Conservation (phyloP, 2,797 vertebrate genomes). For the Sebastes nivosus region DNA sequence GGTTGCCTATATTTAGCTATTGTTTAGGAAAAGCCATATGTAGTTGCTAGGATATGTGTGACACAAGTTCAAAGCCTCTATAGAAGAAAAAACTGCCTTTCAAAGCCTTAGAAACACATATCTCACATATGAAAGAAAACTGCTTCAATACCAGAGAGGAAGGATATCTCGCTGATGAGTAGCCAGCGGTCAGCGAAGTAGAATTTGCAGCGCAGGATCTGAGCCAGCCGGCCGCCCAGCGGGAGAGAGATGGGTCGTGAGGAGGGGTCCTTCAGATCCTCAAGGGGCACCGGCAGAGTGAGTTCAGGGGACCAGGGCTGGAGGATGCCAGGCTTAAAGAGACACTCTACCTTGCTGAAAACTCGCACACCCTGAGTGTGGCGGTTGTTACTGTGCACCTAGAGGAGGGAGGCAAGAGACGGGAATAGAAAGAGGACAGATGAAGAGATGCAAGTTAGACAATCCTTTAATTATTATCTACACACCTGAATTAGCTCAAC, state of each 20-base stretch:
- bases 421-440: background rate
- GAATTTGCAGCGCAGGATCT: conserved; percentile 90
- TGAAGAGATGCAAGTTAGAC: background rate
- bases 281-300: conserved; percentile 80
- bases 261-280: conserved; percentile 89
- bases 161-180: conserved; percentile 93
- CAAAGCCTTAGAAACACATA: background rate
- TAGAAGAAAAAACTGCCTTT: background rate
- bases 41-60: conserved; percentile 3
- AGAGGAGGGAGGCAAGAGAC: background rate
- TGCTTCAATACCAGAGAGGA: conserved; percentile 84
- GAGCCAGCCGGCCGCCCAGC: conserved; percentile 78
- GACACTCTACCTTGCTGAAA: conserved; percentile 87
- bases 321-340: conserved; percentile 85
- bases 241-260: conserved; percentile 87
- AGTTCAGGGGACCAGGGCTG: conserved; percentile 85
- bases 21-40: background rate
- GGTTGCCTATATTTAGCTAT: conserved; percentile 6
- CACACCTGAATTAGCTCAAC: conserved; percentile 14
- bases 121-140: background rate
- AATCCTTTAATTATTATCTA: background rate
- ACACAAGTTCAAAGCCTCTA: background rate
- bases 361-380: conserved; percentile 89
- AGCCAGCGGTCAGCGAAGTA: conserved; percentile 90
- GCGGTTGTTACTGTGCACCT: conserved; percentile 95